Evolutionary conservation across 1,140 invertebrate genomes (phyloP).

Genomic region (Coboldia fuscipes): DNA sequence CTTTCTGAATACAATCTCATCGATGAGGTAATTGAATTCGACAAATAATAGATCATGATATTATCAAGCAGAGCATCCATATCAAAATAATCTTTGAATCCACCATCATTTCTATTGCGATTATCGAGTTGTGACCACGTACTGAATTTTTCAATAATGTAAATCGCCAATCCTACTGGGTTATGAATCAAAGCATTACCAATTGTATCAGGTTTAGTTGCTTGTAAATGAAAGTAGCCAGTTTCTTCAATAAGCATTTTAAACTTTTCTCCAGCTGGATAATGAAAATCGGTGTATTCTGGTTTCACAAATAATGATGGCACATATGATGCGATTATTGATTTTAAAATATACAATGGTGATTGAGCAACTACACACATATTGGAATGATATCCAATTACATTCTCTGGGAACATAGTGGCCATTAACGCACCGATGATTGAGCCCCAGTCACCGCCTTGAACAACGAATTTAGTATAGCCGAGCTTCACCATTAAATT

Average conservation of each 20-base stretch:
- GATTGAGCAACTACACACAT: conserved; percentile 28
- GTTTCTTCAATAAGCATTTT: conserved; percentile 34
- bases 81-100: conserved; percentile 30
- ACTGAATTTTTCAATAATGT: conserved; percentile 73
- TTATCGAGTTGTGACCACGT: conserved; percentile 43
- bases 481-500: conserved; percentile 68
- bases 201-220: conserved; percentile 79
- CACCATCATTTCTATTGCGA: conserved; percentile 39
- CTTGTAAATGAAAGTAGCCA: conserved; percentile 69
- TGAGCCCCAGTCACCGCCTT: conserved; percentile 67
- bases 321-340: conserved; percentile 16
- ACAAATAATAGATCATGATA: conserved; percentile 73
- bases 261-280: conserved; percentile 30
- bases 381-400: conserved; percentile 36
- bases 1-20: conserved; percentile 52
- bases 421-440: conserved; percentile 35
- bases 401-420: conserved; percentile 42
- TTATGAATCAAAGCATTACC: conserved; percentile 37
- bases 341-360: conserved; percentile 11
- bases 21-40: conserved; percentile 53
- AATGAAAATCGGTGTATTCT: conserved; percentile 30
- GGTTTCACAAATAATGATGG: conserved; percentile 33
- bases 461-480: conserved; percentile 50
- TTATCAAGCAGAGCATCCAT: conserved; percentile 67
- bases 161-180: conserved; percentile 55